These are phyloP conservation scores for Scotopteryx bipunctaria DNA, from an alignment of 2,888 invertebrate genomes.

Conservation along the genomic window DNA sequence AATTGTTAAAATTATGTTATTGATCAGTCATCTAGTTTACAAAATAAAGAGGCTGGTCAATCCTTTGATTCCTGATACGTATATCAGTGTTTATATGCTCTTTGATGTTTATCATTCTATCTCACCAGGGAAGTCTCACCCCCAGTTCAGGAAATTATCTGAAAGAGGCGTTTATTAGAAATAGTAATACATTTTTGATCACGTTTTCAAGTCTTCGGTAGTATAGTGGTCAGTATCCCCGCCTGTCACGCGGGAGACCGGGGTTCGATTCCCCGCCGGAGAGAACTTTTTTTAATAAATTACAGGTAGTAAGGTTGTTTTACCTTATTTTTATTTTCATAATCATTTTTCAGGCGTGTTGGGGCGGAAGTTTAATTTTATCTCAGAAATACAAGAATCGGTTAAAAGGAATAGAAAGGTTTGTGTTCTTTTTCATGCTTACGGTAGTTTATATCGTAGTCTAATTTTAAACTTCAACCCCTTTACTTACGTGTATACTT, in stretches of 20 bases:
- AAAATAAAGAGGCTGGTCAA: no score
- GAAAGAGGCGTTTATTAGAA: neutral
- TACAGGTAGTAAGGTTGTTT: neutral
- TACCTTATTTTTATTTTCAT: neutral
- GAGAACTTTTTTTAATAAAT: conserved; percentile 46
- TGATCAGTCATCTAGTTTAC: no score
- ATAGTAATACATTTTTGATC: neutral
- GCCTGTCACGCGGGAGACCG: conserved; percentile 85
- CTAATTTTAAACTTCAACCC: no score
- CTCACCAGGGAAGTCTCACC: no score
- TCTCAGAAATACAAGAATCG: conserved; percentile 85
- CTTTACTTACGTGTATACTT: no score
- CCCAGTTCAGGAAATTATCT: no score
- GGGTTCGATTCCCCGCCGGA: conserved; percentile 84
- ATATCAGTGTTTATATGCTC: no score
- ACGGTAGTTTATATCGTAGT: no score
- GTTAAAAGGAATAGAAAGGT: conserved; percentile 86
- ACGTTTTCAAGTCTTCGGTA: conserved; percentile 65
- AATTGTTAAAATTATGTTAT: no score
- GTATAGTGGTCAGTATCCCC: conserved; percentile 84
- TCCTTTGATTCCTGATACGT: no score
- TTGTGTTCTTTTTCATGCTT: no score
- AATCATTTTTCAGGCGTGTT: conserved; percentile 84
- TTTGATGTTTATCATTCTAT: no score
- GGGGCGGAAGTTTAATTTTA: conserved; percentile 90